Evolutionary conservation across 2,888 invertebrate species (phyloP), one percentile per base, ranked within the genome.

Genomic region (Nudaria mundana): DNA sequence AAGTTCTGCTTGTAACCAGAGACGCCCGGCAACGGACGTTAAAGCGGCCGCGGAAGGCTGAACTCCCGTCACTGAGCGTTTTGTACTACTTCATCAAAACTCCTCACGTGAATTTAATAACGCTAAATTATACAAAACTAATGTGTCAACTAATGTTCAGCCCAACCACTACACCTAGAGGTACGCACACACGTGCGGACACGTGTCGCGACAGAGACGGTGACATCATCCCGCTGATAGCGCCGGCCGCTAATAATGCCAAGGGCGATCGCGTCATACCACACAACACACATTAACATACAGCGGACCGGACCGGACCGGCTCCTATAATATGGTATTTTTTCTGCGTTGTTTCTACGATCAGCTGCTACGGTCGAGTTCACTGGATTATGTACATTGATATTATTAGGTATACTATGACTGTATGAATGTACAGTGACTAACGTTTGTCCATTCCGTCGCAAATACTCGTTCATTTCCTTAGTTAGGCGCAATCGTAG

Each of bases 241-340:
- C 60, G 55, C 40, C 44, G 57, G 52, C 51, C 58, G 65, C 69
- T 69, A 79, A 74, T 77, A 78, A 78, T 76, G 82, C 76, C 82
- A 82, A 81, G 81, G 82, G 78, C 81, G 63, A 63, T 49, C 66
- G 54, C 68, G 69, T 66, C 69, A 66, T 42, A 64, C 41, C 30
- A 44, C 36, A 37, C 29, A 11, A 28, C 26, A 30, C 12, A n/a
- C 30, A 20, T 10, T 2, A 24, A n/a, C 5, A 5, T 10, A 28
- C 14, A 22, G 15, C 20, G 30, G 12, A 34, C 23, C 7, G 15
- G 20, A 5, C 18, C 5, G 12, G 8, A 13, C 6, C 30, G 13
- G 23, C 25, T 35, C 35, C 22, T 40, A n/a, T n/a, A 4, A 42
- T 26, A 42, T 33, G 26, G 22, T 15, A 8, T 8, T 40, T 38